A percentile compares a stretch with the other conserved stretches of the same genome.
phyloP scores from a whole-genome alignment of 2,888 invertebrate species.

The Tortricodes alternella region DNA sequence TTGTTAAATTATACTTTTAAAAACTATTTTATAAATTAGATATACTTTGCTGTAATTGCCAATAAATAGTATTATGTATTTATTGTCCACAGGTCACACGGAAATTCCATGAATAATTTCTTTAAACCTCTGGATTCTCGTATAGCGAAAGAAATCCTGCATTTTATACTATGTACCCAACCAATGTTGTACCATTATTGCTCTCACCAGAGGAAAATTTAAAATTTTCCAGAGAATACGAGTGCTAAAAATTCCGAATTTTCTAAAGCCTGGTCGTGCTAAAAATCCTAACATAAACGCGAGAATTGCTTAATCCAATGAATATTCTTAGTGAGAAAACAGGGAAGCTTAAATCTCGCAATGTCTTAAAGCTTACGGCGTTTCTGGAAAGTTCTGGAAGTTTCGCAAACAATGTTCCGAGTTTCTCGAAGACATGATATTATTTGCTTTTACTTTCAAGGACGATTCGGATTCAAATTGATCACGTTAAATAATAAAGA shows the following conservation, averaged over 20 bases:
- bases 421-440: neutral
- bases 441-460: neutral
- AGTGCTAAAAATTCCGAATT: neutral
- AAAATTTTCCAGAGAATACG: too few relatives aligned
- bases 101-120: too few relatives aligned
- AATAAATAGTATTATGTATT: too few relatives aligned
- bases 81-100: too few relatives aligned
- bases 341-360: neutral
- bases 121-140: too few relatives aligned
- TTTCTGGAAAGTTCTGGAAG: neutral
- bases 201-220: neutral
- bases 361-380: neutral
- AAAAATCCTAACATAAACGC: neutral
- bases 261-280: neutral
- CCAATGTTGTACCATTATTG: neutral
- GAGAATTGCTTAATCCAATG: neutral
- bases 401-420: constrained; percentile 1
- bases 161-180: too few relatives aligned
- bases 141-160: too few relatives aligned
- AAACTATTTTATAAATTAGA: too few relatives aligned
- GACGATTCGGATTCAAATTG: neutral
- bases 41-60: too few relatives aligned
- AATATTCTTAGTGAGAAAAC: constrained; percentile 1
- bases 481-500: neutral
- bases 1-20: too few relatives aligned